These are phyloP conservation scores for Pipistrellus kuhlii DNA, from an alignment of 2,797 vertebrate genomes.

Conservation along the genomic window DNA sequence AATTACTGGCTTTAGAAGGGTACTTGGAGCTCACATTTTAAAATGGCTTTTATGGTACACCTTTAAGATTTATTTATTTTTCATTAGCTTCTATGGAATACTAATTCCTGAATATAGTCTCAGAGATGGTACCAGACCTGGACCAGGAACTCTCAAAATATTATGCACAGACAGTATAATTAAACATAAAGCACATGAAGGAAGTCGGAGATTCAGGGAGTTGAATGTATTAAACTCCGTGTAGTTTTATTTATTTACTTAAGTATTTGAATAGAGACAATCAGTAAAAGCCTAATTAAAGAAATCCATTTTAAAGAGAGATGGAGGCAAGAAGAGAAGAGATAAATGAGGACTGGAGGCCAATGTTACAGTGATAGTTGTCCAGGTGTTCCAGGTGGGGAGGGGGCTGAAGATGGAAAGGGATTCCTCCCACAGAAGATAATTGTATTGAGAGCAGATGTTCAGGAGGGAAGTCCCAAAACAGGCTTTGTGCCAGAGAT, in stretches of 20 bases:
- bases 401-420: neutral
- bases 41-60: conserved; percentile 68
- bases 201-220: neutral
- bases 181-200: neutral
- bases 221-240: neutral
- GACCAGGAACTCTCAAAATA: conserved; percentile 10
- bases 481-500: neutral
- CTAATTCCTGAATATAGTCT: conserved; percentile 65
- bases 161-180: neutral
- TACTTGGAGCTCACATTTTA: conserved; percentile 58
- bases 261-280: conserved; percentile 30
- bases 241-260: conserved; percentile 60
- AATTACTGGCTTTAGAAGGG: conserved; percentile 58
- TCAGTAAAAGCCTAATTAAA: conserved; percentile 60
- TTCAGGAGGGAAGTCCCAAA: neutral
- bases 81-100: conserved; percentile 65
- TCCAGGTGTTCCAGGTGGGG: conserved; percentile 22
- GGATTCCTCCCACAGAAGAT: neutral
- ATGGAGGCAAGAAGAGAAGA: neutral
- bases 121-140: neutral
- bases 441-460: conserved; percentile 29
- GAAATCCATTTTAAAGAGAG: conserved; percentile 61
- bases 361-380: neutral
- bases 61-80: conserved; percentile 75
- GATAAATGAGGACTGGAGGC: neutral